Percentiles rank a stretch among this genome's conserved stretches.
Evolutionary conservation across 2,888 invertebrate genomes (phyloP).

Genomic region (Oxyteleia sp.): DNA sequence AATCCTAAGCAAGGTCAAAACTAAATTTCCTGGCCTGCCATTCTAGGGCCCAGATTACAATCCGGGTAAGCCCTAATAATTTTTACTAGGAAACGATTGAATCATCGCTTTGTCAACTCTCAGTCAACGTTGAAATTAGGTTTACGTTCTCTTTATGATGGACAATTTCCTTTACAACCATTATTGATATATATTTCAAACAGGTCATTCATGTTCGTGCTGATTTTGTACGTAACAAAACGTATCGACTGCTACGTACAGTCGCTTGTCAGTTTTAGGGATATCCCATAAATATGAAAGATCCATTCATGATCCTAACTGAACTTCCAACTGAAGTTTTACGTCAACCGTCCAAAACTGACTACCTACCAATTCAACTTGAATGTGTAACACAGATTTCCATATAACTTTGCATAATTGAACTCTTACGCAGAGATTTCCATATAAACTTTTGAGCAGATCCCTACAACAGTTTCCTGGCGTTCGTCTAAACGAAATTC

Average conservation of each 20-base stretch:
- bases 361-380: slow-evolving; percentile 32
- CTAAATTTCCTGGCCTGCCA: too few relatives aligned
- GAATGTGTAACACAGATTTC: slow-evolving; percentile 23
- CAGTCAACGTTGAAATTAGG: too few relatives aligned
- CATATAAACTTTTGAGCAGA: background rate
- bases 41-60: too few relatives aligned
- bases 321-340: slow-evolving; percentile 5
- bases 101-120: too few relatives aligned
- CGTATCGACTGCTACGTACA: background rate
- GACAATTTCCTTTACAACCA: too few relatives aligned
- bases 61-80: too few relatives aligned
- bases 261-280: slow-evolving; percentile 9
- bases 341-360: slow-evolving; percentile 22
- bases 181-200: too few relatives aligned
- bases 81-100: too few relatives aligned
- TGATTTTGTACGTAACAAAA: too few relatives aligned
- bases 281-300: background rate
- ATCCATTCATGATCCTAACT: slow-evolving; percentile 8
- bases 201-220: too few relatives aligned
- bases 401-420: slow-evolving; percentile 15
- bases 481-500: slow-evolving; percentile 14
- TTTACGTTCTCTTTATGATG: too few relatives aligned
- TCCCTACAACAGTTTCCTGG: slow-evolving; percentile 17
- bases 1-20: too few relatives aligned
- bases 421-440: slow-evolving; percentile 23